Percentiles rank a stretch among this genome's conserved stretches.
Evolutionary conservation across 2,797 vertebrate genomes (phyloP).

Genomic region (Artibeus jamaicensis): DNA sequence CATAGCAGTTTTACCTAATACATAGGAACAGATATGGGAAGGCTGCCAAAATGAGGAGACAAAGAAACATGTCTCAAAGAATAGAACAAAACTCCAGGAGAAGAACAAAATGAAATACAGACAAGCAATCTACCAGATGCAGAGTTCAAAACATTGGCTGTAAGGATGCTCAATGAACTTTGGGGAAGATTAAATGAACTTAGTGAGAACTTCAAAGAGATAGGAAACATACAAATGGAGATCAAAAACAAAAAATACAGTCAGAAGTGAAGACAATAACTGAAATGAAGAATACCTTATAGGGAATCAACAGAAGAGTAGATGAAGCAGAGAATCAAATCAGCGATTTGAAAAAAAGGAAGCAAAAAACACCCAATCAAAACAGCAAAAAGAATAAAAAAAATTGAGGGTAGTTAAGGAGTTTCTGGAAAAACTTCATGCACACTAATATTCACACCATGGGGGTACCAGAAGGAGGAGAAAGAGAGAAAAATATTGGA

Average conservation of each 20-base stretch:
- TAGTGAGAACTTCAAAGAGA: neutral
- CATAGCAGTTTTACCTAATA: neutral
- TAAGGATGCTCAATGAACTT: neutral
- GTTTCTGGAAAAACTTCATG: neutral
- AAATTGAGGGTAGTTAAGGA: neutral
- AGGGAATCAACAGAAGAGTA: neutral
- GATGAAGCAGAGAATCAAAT: neutral
- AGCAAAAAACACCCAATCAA: neutral
- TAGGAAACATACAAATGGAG: neutral
- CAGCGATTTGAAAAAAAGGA: neutral
- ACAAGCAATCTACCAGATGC: neutral
- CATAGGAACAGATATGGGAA: neutral
- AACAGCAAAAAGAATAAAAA: neutral
- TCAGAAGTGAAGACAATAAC: neutral
- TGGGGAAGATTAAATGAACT: neutral
- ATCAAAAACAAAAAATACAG: neutral
- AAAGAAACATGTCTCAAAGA: neutral
- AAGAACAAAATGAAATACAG: neutral
- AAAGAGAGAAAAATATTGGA: neutral
- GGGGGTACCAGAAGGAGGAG: neutral
- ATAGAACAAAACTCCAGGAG: neutral
- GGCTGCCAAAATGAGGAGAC: neutral
- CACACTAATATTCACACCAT: neutral
- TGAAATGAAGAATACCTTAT: neutral
- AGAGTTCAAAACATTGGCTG: neutral